Percentiles rank a stretch among this genome's conserved stretches.
Conservation (phyloP, 35 echinoderm and acorn worm genomes). For the Nesometra sesokonis region DNA sequence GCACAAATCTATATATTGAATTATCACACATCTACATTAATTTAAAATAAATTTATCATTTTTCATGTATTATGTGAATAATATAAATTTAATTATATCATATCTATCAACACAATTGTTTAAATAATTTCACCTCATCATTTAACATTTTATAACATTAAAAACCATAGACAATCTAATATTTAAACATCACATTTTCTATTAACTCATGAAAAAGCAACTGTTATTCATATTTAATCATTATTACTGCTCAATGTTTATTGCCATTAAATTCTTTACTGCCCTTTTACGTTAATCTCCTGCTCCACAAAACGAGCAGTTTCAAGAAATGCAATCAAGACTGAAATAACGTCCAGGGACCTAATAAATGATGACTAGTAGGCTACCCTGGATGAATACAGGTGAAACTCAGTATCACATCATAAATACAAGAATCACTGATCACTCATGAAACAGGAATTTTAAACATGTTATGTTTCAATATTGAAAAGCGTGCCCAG, state of each 20-base stretch:
- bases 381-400: background rate
- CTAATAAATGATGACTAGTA: background rate
- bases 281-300: background rate
- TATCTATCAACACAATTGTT: too few species aligned
- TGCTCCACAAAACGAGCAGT: background rate
- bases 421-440: background rate
- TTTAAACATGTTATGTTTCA: background rate
- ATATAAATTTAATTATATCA: too few species aligned
- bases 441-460: background rate
- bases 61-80: too few species aligned
- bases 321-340: background rate
- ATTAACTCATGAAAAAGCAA: too few species aligned
- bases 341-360: background rate
- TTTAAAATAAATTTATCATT: too few species aligned
- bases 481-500: background rate
- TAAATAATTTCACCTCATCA: too few species aligned
- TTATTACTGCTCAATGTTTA: background rate
- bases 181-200: too few species aligned
- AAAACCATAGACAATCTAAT: too few species aligned
- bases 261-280: background rate
- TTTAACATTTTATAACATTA: too few species aligned
- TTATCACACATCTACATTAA: too few species aligned
- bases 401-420: background rate
- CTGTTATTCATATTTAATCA: background rate
- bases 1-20: too few species aligned